Evolutionary conservation across 2,888 invertebrate species (phyloP), one percentile per base, ranked within the genome.

Genomic region (Archips xylosteana): DNA sequence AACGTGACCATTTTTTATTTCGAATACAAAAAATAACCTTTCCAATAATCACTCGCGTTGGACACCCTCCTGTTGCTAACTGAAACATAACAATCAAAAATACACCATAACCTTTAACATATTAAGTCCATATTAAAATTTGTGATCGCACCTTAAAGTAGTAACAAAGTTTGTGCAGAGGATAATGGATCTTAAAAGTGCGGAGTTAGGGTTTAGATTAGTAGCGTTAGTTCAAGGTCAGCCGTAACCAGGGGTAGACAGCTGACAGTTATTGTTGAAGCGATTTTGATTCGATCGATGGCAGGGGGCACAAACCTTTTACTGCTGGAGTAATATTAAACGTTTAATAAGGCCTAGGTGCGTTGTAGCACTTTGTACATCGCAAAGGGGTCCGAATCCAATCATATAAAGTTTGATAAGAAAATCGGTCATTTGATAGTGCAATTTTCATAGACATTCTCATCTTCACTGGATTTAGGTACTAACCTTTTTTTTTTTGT

Each of bases 211-310:
- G 73, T 68, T 63, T 10, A 32, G 10, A 49, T 68, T 73, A 10
- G 59, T n/a, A 6, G 1, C 10, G 39, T 5, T 5, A 12, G 12
- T 63, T 68, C 63, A 73, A 73, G 73, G 73, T 73, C 68, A 72
- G 67, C 49, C 57, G 67, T 64, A 15, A 45, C 42, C 45, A 67
- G 54, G 72, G 72, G 72, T 73, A 63, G 73, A 57, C 73, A 68
- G 68, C 73, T 73, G 73, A 73, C 73, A 63, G 72, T 68, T 72
- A 63, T 72, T 72, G 67, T 72, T 72, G 32, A n/a, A 45, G 68
- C 57, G 57, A 68, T 73, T 73, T 67, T 57, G 68, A 72, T 73
- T 63, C 73, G 63, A 73, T 73, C 73, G 73, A 68, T 73, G 54
- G 67, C 51, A 59, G 63, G 4, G 13, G 51, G 67, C 9, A 57